Evolutionary conservation across 1,140 invertebrate species (phyloP), one percentile per base, ranked within the genome.

Genomic region (Aphelenchoides besseyi): DNA sequence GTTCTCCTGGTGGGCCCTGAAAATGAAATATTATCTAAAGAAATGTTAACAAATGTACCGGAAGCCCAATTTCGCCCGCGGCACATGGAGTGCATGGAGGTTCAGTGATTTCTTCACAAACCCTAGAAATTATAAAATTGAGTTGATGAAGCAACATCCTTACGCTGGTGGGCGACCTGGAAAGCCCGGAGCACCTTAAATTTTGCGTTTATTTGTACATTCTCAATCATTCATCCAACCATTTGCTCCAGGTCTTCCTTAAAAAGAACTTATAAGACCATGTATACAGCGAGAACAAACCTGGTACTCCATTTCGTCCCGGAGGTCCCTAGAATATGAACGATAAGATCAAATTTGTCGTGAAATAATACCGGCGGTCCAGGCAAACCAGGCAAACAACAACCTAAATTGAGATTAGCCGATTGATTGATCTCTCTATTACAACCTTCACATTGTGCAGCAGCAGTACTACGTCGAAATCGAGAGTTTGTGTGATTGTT

Each of bases 51-150:
- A 48, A 16, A 55, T 77, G 73, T 33, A 82, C 80, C 23, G 79
- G 59, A 18, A 69, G 72, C 30, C 79, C 73, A 35, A 73, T 75
- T 61, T 78, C 81, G 59, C 82, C 82, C 37, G 82, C 81, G 30
- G 82, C 81, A 55, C 82, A 83, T 2, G 83, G 75, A 16, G 68
- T 76, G 75, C 82, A 83, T 62, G 82, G 82, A 2, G 82, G 83
- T 55, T 81, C 77, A 35, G 82, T 84, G 12, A 83, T 69, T 61
- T 84, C 78, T 70, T 83, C 82, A 35, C 82, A 83, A 36, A 84
- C 68, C 23, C 77, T 76, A 33, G 35, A 69, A 52, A 18, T 36
- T 70, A n/a, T 12, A 2, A 36, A 32, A 41, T 23, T 73, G n/a
- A n/a, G n/a, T n/a, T n/a, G n/a, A n/a, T n/a, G n/a, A n/a, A n/a